Conservation (phyloP, 2,888 invertebrate genomes). For the Conus canariensis region DNA sequence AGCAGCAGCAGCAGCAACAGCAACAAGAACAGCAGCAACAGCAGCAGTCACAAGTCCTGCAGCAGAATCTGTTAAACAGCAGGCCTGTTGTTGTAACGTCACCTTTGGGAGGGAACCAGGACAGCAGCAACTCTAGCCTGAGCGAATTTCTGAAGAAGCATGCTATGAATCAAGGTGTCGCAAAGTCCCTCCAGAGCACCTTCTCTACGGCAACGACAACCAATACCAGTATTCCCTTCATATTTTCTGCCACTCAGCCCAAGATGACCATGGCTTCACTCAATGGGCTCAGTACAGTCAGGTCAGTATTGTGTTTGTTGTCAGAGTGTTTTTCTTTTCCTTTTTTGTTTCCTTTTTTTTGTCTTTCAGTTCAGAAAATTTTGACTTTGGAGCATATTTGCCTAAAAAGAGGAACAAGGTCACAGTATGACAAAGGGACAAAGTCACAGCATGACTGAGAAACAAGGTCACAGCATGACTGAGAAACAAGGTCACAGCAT, state of each 20-base stretch:
- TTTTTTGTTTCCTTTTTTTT: too few species aligned
- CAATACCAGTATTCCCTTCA: slow-evolving; percentile 43
- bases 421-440: too few species aligned
- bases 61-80: slow-evolving; percentile 4
- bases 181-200: slow-evolving; percentile 42
- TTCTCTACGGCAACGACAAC: neutral
- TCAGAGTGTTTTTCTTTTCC: neutral
- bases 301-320: neutral
- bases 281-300: slow-evolving; percentile 30
- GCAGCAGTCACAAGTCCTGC: neutral
- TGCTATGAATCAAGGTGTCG: slow-evolving; percentile 58
- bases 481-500: too few species aligned
- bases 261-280: slow-evolving; percentile 25
- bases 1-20: slow-evolving; percentile 60
- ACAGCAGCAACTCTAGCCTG: slow-evolving; percentile 19
- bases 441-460: too few species aligned
- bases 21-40: slow-evolving; percentile 56
- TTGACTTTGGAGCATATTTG: too few species aligned
- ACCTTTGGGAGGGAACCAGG: neutral
- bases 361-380: too few species aligned
- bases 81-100: neutral
- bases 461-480: too few species aligned
- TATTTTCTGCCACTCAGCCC: slow-evolving; percentile 49
- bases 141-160: slow-evolving; percentile 58
- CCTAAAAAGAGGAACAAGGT: too few species aligned